These are phyloP conservation scores for Xanthorhoe designata DNA, from an alignment of 2,888 invertebrate genomes.

Conservation along the genomic window DNA sequence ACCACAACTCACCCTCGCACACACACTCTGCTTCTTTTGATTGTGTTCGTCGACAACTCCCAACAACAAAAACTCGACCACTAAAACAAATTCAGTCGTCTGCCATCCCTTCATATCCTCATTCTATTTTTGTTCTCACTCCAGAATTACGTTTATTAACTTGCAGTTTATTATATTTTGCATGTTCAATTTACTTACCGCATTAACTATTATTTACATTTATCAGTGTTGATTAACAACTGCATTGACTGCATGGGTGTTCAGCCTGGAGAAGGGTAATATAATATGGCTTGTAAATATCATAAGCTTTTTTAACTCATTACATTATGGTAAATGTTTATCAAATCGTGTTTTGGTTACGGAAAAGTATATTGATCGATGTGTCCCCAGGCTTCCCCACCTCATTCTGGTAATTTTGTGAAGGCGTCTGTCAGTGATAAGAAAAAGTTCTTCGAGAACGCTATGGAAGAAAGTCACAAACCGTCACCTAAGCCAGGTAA, in stretches of 20 bases:
- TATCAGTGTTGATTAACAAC: constrained; percentile 59
- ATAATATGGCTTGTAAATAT: constrained; percentile 74
- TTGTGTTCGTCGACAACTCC: constrained; percentile 83
- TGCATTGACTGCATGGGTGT: constrained; percentile 80
- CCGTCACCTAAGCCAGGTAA: constrained; percentile 93
- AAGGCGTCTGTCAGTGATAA: constrained; percentile 97
- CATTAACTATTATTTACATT: constrained; percentile 59
- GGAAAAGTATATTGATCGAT: constrained; percentile 38
- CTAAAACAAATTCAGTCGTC: constrained; percentile 59
- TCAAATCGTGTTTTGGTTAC: constrained; percentile 18
- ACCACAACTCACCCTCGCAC: constrained; percentile 76
- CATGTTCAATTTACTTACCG: constrained; percentile 72
- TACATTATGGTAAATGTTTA: constrained; percentile 51
- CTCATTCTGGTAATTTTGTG: constrained; percentile 89
- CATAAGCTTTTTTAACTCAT: constrained; percentile 77
- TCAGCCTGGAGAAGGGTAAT: constrained; percentile 71
- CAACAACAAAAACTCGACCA: constrained; percentile 64
- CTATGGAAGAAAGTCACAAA: constrained; percentile 96
- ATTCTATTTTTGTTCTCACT: constrained; percentile 65
- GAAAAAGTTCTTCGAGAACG: constrained; percentile 97
- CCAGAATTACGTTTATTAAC: constrained; percentile 68
- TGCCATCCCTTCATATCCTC: constrained; percentile 69
- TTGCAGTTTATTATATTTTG: constrained; percentile 81
- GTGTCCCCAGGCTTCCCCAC: constrained; percentile 85
- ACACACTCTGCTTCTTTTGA: constrained; percentile 80